phyloP scores from a whole-genome alignment of 2,888 invertebrate genomes.

The Lasiommata megera region DNA sequence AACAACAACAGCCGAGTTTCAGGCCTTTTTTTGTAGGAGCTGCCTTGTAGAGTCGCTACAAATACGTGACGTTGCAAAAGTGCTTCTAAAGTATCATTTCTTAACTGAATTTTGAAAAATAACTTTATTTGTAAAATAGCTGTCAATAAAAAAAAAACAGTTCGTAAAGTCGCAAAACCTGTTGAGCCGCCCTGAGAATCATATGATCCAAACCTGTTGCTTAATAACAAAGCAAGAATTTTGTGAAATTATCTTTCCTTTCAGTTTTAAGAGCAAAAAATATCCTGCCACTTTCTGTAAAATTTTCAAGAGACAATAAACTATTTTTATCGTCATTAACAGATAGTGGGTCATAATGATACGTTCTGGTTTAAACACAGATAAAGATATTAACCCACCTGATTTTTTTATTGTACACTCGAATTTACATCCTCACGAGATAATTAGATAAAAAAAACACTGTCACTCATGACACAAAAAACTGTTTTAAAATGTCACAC shows the following conservation, averaged over 20 bases:
- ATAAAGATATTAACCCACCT: constrained; percentile 30
- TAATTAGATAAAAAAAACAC: constrained; percentile 32
- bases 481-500: constrained; percentile 1
- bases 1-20: too few relatives aligned
- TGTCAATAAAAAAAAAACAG: too few relatives aligned
- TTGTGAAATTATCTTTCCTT: background rate
- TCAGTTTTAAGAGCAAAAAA: background rate
- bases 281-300: background rate
- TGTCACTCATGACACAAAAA: constrained; percentile 34
- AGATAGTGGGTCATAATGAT: too few relatives aligned
- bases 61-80: too few relatives aligned
- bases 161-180: background rate
- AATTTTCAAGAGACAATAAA: background rate
- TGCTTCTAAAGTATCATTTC: too few relatives aligned
- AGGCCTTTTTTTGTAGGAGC: too few relatives aligned
- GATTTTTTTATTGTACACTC: constrained; percentile 22
- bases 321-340: too few relatives aligned
- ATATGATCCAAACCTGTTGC: background rate
- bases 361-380: too few relatives aligned
- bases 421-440: constrained; percentile 26
- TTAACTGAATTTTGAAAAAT: too few relatives aligned
- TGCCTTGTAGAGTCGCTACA: too few relatives aligned
- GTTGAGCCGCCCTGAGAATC: background rate
- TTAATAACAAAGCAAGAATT: background rate
- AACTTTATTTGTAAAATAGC: too few relatives aligned